These are phyloP conservation scores for Ferrisia virgata DNA, from an alignment of 2,888 invertebrate species.

Conservation along the genomic window DNA sequence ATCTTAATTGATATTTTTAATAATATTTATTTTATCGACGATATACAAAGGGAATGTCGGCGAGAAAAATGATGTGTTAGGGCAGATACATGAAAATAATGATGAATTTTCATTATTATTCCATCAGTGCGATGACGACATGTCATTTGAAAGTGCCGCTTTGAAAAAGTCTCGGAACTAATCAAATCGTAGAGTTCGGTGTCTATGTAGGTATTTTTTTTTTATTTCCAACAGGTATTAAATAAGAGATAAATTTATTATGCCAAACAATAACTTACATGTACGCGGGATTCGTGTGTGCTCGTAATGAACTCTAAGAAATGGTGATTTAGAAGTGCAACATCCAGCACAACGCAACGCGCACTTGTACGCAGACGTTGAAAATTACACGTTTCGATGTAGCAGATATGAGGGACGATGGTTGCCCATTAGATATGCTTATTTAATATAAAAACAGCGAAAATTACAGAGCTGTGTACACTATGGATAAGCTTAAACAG, in stretches of 20 bases:
- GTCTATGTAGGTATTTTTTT: neutral
- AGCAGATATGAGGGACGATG: conserved; percentile 24
- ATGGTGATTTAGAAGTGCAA: conserved; percentile 30
- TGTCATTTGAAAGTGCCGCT: conserved; percentile 10
- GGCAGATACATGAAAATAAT: neutral
- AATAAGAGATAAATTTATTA: conserved; percentile 7
- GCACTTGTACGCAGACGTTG: conserved; percentile 25
- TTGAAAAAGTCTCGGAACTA: conserved; percentile 13
- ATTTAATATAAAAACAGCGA: conserved; percentile 45
- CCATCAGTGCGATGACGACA: neutral
- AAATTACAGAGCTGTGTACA: conserved; percentile 38
- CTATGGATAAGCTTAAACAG: conserved; percentile 38
- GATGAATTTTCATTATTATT: conserved; percentile 5
- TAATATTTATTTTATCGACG: neutral
- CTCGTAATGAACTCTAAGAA: conserved; percentile 12
- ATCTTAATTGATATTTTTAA: neutral
- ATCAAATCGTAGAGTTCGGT: neutral
- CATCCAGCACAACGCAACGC: conserved; percentile 3
- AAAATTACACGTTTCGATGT: conserved; percentile 35
- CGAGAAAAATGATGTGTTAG: neutral
- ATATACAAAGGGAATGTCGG: neutral
- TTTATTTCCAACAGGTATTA: neutral
- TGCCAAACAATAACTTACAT: neutral
- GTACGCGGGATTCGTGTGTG: neutral
- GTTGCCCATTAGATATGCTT: conserved; percentile 43